These are phyloP conservation scores for Elmis aenea DNA, from an alignment of 2,888 invertebrate genomes.

Conservation along the genomic window DNA sequence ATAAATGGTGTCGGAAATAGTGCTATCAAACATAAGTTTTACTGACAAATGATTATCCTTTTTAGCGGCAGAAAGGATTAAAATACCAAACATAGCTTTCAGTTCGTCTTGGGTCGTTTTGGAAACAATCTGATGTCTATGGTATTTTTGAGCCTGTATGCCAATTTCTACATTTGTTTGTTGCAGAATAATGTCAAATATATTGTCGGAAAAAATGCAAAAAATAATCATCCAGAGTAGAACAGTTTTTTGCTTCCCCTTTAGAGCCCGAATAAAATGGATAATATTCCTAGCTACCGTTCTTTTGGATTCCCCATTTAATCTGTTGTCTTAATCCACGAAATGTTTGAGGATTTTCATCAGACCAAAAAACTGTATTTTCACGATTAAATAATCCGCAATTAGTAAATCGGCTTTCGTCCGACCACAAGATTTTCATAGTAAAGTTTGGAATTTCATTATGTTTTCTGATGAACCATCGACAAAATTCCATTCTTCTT, in stretches of 20 bases:
- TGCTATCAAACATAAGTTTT: neutral
- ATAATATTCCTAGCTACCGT: slow-evolving; percentile 10
- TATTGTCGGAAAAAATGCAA: neutral
- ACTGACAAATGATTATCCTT: slow-evolving; percentile 1
- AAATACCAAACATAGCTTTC: slow-evolving; percentile 8
- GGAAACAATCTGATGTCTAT: slow-evolving; percentile 8
- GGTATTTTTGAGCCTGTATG: slow-evolving; percentile 10
- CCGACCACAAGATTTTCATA: no score
- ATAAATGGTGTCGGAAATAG: slow-evolving; percentile 10
- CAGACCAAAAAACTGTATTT: no score
- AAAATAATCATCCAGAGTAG: slow-evolving; percentile 9
- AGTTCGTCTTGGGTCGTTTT: slow-evolving; percentile 3
- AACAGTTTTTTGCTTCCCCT: slow-evolving; percentile 11
- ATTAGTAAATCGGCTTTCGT: no score
- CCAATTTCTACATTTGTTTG: slow-evolving; percentile 14
- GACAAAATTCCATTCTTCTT: no score
- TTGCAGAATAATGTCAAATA: neutral
- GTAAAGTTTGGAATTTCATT: no score
- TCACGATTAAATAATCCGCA: no score
- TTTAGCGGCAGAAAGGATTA: slow-evolving; percentile 4
- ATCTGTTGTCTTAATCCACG: no score
- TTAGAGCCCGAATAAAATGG: slow-evolving; percentile 16
- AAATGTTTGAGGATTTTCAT: no score
- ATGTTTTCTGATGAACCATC: no score
- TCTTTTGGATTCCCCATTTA: slow-evolving; percentile 1